Conservation (phyloP, 2,888 invertebrate species). For the Tridacna gigas region DNA sequence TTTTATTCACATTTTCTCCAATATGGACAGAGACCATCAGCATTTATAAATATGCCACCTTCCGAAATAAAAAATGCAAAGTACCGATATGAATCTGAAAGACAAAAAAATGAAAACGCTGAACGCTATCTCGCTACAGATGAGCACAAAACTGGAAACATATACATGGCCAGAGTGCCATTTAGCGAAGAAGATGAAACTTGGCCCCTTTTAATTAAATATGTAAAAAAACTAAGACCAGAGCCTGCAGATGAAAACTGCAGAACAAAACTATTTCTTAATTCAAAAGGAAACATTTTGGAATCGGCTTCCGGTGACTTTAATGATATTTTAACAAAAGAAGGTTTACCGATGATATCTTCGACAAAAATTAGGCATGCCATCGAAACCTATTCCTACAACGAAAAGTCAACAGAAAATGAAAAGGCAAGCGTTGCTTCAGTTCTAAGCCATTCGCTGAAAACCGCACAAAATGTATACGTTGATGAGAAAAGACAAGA, state of each 20-base stretch:
- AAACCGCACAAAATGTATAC: neutral
- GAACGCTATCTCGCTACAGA: constrained; percentile 9
- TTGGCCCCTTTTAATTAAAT: constrained; percentile 3
- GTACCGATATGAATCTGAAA: neutral
- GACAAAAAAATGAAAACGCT: neutral
- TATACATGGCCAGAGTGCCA: constrained; percentile 6
- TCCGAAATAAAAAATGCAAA: neutral
- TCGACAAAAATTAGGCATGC: too few relatives aligned
- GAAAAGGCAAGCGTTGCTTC: constrained; percentile 5
- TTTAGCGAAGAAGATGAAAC: constrained; percentile 3
- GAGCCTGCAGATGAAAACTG: constrained; percentile 4
- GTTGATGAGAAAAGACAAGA: constrained; percentile 9
- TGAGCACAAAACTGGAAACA: constrained; percentile 3
- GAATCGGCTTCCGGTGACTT: neutral
- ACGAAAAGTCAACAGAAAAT: neutral
- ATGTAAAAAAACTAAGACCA: neutral
- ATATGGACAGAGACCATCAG: constrained; percentile 5
- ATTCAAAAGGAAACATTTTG: neutral
- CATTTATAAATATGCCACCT: neutral
- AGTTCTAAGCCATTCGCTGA: neutral
- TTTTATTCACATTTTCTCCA: constrained; percentile 7
- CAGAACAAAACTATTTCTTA: neutral
- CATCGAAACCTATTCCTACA: neutral
- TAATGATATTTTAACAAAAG: constrained; percentile 1
- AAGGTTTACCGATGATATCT: neutral